Evolutionary conservation across 2,113 vertebrate genomes (phyloP).

Genomic region (Thamnaconus septentrionalis): DNA sequence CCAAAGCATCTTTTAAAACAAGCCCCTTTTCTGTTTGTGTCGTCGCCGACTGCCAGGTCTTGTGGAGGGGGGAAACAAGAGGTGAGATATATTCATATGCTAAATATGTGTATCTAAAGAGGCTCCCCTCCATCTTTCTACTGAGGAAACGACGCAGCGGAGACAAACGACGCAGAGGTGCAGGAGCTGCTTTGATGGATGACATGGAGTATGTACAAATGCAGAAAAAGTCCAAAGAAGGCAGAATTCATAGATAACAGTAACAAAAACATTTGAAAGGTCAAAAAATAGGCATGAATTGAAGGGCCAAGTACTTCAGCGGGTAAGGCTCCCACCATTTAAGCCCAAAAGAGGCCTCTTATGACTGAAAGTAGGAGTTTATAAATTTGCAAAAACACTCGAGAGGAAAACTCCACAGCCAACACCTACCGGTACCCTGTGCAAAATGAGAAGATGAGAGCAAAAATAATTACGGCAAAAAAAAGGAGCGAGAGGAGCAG

Average conservation of each 20-base stretch:
- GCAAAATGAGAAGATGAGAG: conserved; percentile 22
- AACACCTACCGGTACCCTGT: conserved; percentile 30
- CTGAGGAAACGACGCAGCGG: neutral
- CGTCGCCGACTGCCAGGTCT: neutral
- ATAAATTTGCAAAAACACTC: neutral
- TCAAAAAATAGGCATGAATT: neutral
- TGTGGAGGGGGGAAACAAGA: neutral
- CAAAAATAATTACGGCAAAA: conserved; percentile 32
- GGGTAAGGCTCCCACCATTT: no score
- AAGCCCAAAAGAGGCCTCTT: neutral
- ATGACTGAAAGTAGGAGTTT: neutral
- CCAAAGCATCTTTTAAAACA: conserved; percentile 4
- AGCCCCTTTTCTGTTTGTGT: neutral
- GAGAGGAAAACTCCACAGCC: neutral
- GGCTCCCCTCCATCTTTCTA: neutral
- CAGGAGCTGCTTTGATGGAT: neutral
- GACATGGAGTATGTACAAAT: neutral
- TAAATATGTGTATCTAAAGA: neutral
- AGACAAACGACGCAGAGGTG: neutral
- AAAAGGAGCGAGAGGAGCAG: neutral
- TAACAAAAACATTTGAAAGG: neutral
- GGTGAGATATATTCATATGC: no score
- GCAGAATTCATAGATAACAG: no score
- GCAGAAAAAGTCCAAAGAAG: no score
- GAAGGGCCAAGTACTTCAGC: no score